Evolutionary conservation across 2,797 vertebrate genomes (phyloP).

Genomic region (Eptatretus atami): DNA sequence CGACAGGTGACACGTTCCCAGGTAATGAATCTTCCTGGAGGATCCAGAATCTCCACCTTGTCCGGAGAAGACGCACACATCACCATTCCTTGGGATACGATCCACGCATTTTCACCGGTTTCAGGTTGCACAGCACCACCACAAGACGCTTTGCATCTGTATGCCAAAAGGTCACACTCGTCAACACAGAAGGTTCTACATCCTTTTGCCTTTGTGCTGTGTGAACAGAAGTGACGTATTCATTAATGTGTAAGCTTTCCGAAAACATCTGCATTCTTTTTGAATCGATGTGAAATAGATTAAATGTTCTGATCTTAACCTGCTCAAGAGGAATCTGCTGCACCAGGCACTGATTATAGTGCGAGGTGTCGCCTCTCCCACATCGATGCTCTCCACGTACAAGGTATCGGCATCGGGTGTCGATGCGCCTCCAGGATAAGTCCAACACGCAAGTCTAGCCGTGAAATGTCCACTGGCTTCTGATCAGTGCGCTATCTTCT

Average conservation of each 20-base stretch:
- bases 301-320: conserved; percentile 16
- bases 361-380: conserved; percentile 41
- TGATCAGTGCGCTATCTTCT: conserved; percentile 17
- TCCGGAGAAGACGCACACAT: conserved; percentile 89
- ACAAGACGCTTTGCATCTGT: conserved; percentile 90
- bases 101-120: conserved; percentile 80
- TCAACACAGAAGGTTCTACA: not conserved
- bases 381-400: conserved; percentile 71
- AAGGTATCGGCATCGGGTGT: conserved; percentile 72
- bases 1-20: conserved; percentile 60
- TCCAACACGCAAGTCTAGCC: conserved; percentile 60
- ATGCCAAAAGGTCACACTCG: conserved; percentile 5
- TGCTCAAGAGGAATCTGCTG: conserved; percentile 68
- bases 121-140: conserved; percentile 67
- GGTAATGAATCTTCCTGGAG: conserved; percentile 37
- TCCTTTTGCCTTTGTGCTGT: not conserved
- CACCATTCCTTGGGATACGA: conserved; percentile 78
- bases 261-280: too few relatives aligned
- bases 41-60: conserved; percentile 68
- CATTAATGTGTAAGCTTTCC: not conserved
- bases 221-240: not conserved
- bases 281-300: conserved; percentile 2
- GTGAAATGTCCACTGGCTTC: conserved; percentile 42
- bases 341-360: conserved; percentile 78
- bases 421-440: conserved; percentile 42